Percentiles rank a stretch among this genome's conserved stretches.
These are phyloP conservation scores for Drosophila glabriapex DNA, from an alignment of 2,888 invertebrate genomes.

Conservation along the genomic window DNA sequence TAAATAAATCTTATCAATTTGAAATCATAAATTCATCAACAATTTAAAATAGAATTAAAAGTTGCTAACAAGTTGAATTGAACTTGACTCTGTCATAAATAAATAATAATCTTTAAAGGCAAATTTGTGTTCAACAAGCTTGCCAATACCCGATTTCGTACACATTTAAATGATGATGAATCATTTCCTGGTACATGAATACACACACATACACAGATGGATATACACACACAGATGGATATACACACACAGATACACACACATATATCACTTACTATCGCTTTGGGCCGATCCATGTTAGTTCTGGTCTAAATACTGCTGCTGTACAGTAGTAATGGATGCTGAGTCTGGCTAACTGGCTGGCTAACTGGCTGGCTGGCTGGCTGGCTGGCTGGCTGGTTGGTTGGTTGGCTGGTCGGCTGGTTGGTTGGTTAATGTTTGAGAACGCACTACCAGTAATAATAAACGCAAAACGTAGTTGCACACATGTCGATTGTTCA, in stretches of 20 bases:
- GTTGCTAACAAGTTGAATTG: background rate
- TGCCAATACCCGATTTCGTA: slow-evolving; percentile 7
- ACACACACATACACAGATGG: background rate
- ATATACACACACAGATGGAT: background rate
- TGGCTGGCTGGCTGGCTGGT: accelerated
- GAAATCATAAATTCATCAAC: background rate
- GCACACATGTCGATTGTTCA: slow-evolving; percentile 76
- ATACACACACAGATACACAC: background rate
- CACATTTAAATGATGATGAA: slow-evolving; percentile 20
- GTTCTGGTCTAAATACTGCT: slow-evolving; percentile 38
- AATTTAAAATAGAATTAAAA: background rate
- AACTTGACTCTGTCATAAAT: background rate
- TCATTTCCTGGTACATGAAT: slow-evolving; percentile 23
- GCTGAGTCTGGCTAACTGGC: slow-evolving; percentile 7
- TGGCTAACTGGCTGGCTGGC: background rate
- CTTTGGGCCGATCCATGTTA: slow-evolving; percentile 16
- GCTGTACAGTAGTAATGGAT: slow-evolving; percentile 25
- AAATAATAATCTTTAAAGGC: background rate
- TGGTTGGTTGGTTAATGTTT: slow-evolving; percentile 6
- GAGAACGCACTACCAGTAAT: slow-evolving; percentile 36
- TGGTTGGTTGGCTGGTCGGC: background rate
- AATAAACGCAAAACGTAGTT: slow-evolving; percentile 61
- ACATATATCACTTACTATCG: slow-evolving; percentile 27
- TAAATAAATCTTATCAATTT: background rate
- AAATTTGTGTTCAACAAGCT: background rate